Evolutionary conservation across 2,888 invertebrate species (phyloP).

Genomic region (Drosophila paracracens): DNA sequence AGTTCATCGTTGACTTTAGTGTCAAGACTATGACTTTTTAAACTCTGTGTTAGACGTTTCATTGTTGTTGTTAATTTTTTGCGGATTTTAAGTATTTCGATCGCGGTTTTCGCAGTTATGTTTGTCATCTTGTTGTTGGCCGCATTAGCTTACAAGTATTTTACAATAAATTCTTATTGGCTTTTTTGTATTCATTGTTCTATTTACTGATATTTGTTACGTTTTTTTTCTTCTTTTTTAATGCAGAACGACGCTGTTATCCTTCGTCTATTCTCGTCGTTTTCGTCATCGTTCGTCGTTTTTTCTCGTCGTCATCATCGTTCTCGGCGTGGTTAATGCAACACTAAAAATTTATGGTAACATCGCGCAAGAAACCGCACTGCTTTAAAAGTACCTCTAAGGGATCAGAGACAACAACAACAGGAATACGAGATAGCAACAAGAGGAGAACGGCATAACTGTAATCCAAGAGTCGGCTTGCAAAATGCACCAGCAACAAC

Average conservation of each 20-base stretch:
- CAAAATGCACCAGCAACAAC: constrained; percentile 35
- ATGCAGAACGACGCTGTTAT: constrained; percentile 63
- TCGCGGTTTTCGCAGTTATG: neutral
- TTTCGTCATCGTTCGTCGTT: constrained; percentile 45
- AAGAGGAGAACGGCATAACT: constrained; percentile 11
- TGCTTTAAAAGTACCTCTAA: constrained; percentile 44
- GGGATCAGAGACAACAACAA: constrained; percentile 36
- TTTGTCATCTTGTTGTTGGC: neutral
- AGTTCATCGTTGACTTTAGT: constrained; percentile 44
- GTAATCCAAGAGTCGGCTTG: constrained; percentile 26
- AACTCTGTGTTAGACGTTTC: constrained; percentile 21
- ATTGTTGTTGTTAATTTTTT: constrained; percentile 9
- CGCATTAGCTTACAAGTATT: neutral
- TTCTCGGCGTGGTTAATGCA: constrained; percentile 49
- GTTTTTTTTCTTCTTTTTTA: constrained; percentile 2
- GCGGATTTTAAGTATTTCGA: neutral
- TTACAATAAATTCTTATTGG: neutral
- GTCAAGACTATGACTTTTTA: constrained; percentile 27
- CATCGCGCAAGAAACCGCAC: constrained; percentile 19
- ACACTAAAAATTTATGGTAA: constrained; percentile 21
- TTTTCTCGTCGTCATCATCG: constrained; percentile 26
- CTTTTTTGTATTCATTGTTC: neutral
- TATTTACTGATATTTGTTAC: neutral
- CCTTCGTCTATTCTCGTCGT: constrained; percentile 63
- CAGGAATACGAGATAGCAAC: constrained; percentile 7